Evolutionary conservation across 2,888 invertebrate species (phyloP).

Genomic region (Drosophila dives): DNA sequence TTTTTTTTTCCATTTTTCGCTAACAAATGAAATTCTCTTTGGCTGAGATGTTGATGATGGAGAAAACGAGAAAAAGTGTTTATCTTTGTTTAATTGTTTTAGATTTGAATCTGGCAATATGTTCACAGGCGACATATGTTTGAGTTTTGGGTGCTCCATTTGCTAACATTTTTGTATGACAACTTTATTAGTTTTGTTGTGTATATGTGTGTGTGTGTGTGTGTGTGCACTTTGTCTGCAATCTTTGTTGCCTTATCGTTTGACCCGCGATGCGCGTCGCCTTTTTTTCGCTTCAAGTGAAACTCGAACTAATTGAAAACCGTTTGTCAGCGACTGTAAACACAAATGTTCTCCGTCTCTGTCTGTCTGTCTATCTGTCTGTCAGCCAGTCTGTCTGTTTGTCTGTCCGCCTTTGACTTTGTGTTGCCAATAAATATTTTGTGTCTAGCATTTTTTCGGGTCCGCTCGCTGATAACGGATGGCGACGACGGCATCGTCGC

Average conservation of each 20-base stretch:
- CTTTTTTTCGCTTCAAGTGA: conserved; percentile 45
- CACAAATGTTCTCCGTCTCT: conserved; percentile 40
- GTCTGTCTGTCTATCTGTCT: conserved; percentile 11
- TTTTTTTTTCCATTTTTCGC: conserved; percentile 14
- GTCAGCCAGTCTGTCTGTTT: not conserved
- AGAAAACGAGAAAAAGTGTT: conserved; percentile 45
- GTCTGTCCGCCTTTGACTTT: not conserved
- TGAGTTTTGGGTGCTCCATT: conserved; percentile 24
- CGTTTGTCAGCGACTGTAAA: conserved; percentile 77
- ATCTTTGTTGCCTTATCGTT: conserved; percentile 58
- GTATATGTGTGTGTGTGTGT: conserved; percentile 13
- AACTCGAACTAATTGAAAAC: conserved; percentile 73
- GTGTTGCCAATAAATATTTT: conserved; percentile 57
- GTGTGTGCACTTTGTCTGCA: conserved; percentile 63
- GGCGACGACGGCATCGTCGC: conserved; percentile 27
- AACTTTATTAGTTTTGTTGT: conserved; percentile 74
- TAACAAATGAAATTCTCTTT: conserved; percentile 24
- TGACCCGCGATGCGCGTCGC: conserved; percentile 66
- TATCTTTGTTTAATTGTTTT: conserved; percentile 78
- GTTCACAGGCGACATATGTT: conserved; percentile 65
- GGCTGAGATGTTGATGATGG: conserved; percentile 2
- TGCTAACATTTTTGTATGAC: conserved; percentile 64
- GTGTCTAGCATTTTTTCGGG: conserved; percentile 34
- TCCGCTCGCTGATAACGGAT: conserved; percentile 50
- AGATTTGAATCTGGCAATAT: conserved; percentile 76